Conservation (phyloP, 2,888 invertebrate genomes). For the Drosophila fulvimacula region DNA sequence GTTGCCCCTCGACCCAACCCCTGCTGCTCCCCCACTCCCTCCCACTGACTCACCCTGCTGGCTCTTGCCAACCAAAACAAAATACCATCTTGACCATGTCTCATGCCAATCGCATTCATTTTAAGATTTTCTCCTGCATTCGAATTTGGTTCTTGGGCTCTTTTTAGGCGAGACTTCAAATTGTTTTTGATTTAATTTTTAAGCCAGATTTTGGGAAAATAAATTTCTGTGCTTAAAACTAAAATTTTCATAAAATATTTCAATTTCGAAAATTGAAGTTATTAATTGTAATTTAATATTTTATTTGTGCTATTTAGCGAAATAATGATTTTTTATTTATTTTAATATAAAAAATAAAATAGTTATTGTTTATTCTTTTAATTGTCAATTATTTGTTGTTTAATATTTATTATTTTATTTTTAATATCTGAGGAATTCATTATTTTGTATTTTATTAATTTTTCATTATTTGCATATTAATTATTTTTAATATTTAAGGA, state of each 20-base stretch:
- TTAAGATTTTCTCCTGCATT: slow-evolving; percentile 44
- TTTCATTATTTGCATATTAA: no score
- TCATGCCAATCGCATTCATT: slow-evolving; percentile 47
- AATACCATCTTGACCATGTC: slow-evolving; percentile 57
- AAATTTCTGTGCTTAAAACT: not conserved
- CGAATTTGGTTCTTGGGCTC: slow-evolving; percentile 24
- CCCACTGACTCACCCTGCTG: slow-evolving; percentile 5
- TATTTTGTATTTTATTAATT: no score
- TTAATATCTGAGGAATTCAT: no score
- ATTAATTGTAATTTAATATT: no score
- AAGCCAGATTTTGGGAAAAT: not conserved
- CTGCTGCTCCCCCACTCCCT: slow-evolving; percentile 7
- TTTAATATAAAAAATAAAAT: no score
- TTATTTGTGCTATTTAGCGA: no score
- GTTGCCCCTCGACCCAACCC: slow-evolving; percentile 34
- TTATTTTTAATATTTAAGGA: no score
- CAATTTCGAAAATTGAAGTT: no score
- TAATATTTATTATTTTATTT: no score
- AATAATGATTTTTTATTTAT: no score
- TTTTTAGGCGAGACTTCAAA: not conserved
- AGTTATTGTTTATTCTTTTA: no score
- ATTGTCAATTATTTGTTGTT: no score
- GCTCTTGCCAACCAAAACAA: slow-evolving; percentile 11
- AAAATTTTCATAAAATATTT: not conserved
- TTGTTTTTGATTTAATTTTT: not conserved